Conservation (phyloP, 1,140 invertebrate genomes). For the Diploscapter pachys region DNA sequence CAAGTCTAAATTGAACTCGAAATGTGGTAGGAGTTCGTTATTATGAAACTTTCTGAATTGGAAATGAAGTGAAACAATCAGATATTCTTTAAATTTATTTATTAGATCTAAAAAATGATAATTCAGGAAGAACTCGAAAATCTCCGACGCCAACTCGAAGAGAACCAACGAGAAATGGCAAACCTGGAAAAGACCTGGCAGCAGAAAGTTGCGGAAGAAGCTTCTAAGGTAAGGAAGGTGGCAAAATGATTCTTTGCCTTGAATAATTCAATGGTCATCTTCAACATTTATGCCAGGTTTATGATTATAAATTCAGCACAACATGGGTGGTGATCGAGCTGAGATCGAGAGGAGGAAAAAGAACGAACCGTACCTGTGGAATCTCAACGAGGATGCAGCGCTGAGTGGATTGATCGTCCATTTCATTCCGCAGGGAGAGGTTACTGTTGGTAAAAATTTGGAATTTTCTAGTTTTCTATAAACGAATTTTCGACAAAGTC, state of each 20-base stretch:
- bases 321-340: constrained; percentile 47
- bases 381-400: constrained; percentile 67
- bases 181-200: constrained; percentile 65
- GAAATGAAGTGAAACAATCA: too few species aligned
- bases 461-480: too few species aligned
- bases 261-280: too few species aligned
- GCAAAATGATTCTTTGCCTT: constrained; percentile 25
- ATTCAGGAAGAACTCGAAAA: constrained; percentile 62
- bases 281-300: background rate
- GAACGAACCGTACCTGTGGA: constrained; percentile 65
- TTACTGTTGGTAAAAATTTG: constrained; percentile 60
- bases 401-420: constrained; percentile 66
- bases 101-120: constrained; percentile 9
- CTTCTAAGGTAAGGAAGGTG: constrained; percentile 50
- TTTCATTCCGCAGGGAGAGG: constrained; percentile 63
- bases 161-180: constrained; percentile 66
- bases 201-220: constrained; percentile 64
- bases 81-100: too few species aligned
- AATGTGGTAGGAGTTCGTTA: too few species aligned
- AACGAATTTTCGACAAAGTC: too few species aligned
- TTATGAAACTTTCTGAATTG: too few species aligned
- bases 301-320: constrained; percentile 22
- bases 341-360: constrained; percentile 63
- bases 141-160: constrained; percentile 56
- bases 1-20: too few species aligned